These are phyloP conservation scores for Pollachius pollachius DNA, from an alignment of 2,113 vertebrate genomes.

Conservation along the genomic window DNA sequence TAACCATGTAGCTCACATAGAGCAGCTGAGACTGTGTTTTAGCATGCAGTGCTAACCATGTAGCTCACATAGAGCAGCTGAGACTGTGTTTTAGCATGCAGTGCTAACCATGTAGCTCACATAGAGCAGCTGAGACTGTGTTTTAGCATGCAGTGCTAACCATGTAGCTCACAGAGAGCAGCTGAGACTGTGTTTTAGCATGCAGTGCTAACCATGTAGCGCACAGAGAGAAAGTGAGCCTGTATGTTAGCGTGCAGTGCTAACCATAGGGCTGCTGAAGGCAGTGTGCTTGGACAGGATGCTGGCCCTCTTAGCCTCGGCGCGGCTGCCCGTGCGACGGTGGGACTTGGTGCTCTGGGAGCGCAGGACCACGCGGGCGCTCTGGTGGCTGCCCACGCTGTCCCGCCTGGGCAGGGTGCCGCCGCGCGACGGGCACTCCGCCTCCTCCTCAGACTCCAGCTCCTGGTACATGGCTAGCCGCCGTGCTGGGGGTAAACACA, in stretches of 20 bases:
- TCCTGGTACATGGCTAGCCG: constrained; percentile 95
- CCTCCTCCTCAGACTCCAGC: constrained; percentile 89
- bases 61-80: too few species aligned
- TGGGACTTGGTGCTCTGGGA: constrained; percentile 90
- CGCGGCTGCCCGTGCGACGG: constrained; percentile 84
- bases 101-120: too few species aligned
- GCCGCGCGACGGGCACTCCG: constrained; percentile 73
- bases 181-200: too few species aligned
- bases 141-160: too few species aligned
- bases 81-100: too few species aligned
- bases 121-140: too few species aligned
- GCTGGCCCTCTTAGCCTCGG: constrained; percentile 89
- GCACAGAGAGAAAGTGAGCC: background rate
- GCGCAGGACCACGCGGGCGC: constrained; percentile 77
- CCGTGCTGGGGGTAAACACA: constrained; percentile 70
- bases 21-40: too few species aligned
- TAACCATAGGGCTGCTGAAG: constrained; percentile 98
- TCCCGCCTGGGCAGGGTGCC: constrained; percentile 80
- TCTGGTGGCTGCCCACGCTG: constrained; percentile 85
- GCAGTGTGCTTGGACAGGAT: constrained; percentile 92
- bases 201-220: too few species aligned
- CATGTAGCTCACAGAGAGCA: too few species aligned
- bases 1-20: too few species aligned
- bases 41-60: too few species aligned
- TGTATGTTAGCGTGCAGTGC: constrained; percentile 24